Evolutionary conservation across 2,888 invertebrate species (phyloP), one percentile per base, ranked within the genome.

Genomic region (Mycalesis mineus): DNA sequence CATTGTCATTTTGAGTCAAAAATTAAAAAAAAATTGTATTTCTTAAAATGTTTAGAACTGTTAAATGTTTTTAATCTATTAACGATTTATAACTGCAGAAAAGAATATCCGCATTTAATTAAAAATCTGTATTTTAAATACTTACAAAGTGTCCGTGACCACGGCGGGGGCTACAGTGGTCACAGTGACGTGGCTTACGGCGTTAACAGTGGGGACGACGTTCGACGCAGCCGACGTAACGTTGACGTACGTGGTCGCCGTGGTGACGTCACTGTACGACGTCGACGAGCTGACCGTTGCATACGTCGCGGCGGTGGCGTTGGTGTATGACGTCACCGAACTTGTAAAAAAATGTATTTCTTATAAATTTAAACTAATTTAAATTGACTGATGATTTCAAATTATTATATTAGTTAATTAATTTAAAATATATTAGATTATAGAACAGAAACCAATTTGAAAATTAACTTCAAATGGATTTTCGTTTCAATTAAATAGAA

Each of bases 61-160:
- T n/a, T n/a, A n/a, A n/a, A n/a, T n/a, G n/a, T n/a, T n/a, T n/a
- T n/a, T n/a, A n/a, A n/a, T n/a, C n/a, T n/a, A n/a, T n/a, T n/a
- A n/a, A n/a, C n/a, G n/a, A n/a, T n/a, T n/a, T n/a, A n/a, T n/a
- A n/a, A n/a, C n/a, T n/a, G n/a, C n/a, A n/a, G n/a, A n/a, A n/a
- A n/a, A n/a, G n/a, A n/a, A n/a, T n/a, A n/a, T n/a, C n/a, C 5
- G 22, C 22, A 22, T 22, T 5, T 22, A 22, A 22, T 22, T 22
- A 22, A 22, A 22, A 22, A 22, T 5, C 22, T 22, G 5, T 5
- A 22, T 2, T 22, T 22, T 22, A 1, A 14, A 22, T 57, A 71
- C 74, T 73, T 56, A 78, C 76, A 67, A 57, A n/a, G 69, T 62
- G 40, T 67, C 71, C 14, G 68, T 62, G 40, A 72, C 64, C 6